phyloP scores from a whole-genome alignment of 2,113 vertebrate genomes.

The Thalassarche chlororhynchos region DNA sequence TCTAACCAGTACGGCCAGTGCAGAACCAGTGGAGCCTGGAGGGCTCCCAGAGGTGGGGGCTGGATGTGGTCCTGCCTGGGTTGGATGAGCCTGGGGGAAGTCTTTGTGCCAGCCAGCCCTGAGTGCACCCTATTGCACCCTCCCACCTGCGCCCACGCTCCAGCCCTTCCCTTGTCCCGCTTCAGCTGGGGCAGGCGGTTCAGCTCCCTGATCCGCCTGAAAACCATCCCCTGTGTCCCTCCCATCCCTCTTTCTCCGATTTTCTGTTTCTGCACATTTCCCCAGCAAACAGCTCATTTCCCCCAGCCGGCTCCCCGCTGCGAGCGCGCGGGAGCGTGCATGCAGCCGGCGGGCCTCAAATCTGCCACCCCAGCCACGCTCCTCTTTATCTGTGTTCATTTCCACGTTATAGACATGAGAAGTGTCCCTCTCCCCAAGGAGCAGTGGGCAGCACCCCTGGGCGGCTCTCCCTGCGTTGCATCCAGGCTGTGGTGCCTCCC shows the following conservation, averaged over 20 bases:
- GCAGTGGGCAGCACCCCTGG: neutral
- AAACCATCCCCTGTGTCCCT: neutral
- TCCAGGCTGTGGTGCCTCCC: neutral
- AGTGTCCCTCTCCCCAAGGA: neutral
- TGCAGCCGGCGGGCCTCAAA: neutral
- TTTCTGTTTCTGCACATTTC: neutral
- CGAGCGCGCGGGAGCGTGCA: rapidly evolving
- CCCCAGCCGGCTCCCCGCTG: neutral
- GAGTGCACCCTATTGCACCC: no score
- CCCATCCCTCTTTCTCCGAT: neutral
- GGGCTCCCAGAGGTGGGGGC: neutral
- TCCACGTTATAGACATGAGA: rapidly evolving
- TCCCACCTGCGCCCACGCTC: rapidly evolving
- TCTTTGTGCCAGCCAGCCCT: neutral
- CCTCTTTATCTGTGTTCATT: neutral
- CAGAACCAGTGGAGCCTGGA: constrained; percentile 21
- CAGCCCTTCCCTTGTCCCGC: neutral
- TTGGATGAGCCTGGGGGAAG: neutral
- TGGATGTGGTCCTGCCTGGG: neutral
- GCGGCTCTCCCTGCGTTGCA: neutral
- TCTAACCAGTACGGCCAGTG: neutral
- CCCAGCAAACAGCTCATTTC: neutral
- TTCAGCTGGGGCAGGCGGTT: neutral
- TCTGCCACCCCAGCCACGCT: neutral
- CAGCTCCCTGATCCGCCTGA: neutral